phyloP scores from a whole-genome alignment of 92 coral and sea anemone species.

The Virgularia gustaviana region DNA sequence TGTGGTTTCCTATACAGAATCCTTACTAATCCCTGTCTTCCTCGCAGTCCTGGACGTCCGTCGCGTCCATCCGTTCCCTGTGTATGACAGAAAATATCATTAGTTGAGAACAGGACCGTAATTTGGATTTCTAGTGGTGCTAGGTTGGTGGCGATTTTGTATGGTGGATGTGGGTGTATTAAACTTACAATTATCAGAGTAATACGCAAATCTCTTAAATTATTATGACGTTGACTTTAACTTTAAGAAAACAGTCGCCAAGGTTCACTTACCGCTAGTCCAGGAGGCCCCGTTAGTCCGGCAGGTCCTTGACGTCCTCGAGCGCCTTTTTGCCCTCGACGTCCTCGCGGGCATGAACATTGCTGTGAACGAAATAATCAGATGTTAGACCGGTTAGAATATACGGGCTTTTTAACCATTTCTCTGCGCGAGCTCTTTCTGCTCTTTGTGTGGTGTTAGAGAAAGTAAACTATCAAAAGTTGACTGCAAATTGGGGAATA shows the following conservation, averaged over 20 bases:
- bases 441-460: too few species aligned
- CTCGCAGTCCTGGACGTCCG: constrained; percentile 67
- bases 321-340: constrained; percentile 81
- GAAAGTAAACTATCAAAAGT: too few species aligned
- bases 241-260: background rate
- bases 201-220: background rate
- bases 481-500: too few species aligned
- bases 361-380: too few species aligned
- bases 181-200: background rate
- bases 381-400: background rate
- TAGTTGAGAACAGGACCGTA: background rate
- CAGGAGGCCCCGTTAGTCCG: constrained; percentile 68
- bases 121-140: background rate
- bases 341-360: constrained; percentile 41
- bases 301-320: constrained; percentile 72
- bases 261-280: constrained; percentile 61
- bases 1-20: background rate
- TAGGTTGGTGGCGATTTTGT: background rate
- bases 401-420: background rate
- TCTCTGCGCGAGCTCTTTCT: too few species aligned
- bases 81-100: background rate
- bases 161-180: background rate
- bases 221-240: background rate
- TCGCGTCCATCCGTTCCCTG: constrained; percentile 77
- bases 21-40: constrained; percentile 67